phyloP scores from a whole-genome alignment of 2,113 vertebrate species.

The Columba janthina region DNA sequence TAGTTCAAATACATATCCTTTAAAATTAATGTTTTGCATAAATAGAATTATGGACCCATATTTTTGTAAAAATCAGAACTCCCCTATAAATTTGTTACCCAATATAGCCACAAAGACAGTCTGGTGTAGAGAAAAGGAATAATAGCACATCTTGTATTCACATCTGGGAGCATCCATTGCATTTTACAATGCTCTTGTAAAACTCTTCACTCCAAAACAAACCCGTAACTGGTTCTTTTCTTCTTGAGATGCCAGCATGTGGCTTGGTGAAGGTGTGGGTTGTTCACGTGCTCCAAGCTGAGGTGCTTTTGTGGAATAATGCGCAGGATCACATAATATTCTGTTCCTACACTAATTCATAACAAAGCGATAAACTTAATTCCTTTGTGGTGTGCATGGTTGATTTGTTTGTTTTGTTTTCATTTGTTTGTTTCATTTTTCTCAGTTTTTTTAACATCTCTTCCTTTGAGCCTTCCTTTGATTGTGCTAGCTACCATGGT shows the following conservation, averaged over 20 bases:
- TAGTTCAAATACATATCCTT: not conserved
- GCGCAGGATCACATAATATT: rapidly evolving
- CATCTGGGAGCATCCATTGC: rapidly evolving
- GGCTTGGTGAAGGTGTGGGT: not conserved
- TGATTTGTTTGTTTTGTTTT: not conserved
- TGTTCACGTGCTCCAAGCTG: not conserved
- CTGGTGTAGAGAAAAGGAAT: not conserved
- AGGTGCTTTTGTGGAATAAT: not conserved
- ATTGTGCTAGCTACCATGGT: not conserved
- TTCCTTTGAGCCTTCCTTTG: not conserved
- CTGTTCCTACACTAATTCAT: not conserved
- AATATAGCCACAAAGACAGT: not conserved
- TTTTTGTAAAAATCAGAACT: not conserved
- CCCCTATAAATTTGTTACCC: not conserved
- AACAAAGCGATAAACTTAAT: not conserved
- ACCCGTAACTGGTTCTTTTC: not conserved
- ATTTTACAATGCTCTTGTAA: not conserved
- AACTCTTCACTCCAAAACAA: not conserved
- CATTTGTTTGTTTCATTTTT: not conserved
- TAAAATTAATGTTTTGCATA: not conserved
- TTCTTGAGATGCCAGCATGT: not conserved
- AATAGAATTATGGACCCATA: not conserved
- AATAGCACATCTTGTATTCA: not conserved
- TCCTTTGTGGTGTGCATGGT: not conserved
- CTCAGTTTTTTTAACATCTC: not conserved